phyloP scores from a whole-genome alignment of 2,797 vertebrate genomes.

The Mus caroli region DNA sequence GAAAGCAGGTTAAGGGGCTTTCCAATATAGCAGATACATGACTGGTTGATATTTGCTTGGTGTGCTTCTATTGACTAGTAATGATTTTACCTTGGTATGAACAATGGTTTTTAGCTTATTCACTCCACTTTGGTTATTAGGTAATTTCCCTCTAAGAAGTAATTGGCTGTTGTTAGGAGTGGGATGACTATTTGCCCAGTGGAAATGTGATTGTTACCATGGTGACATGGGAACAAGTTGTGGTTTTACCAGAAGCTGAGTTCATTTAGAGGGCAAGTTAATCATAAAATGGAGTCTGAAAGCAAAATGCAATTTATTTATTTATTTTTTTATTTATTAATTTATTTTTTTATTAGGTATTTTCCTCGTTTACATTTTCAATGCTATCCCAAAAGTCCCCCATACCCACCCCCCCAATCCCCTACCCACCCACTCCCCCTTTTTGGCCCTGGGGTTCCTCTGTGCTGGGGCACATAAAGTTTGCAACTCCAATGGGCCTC shows the following conservation, averaged over 20 bases:
- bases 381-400: too few species aligned
- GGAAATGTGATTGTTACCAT: not conserved
- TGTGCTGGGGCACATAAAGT: too few species aligned
- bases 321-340: too few species aligned
- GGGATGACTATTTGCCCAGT: not conserved
- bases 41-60: not conserved
- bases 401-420: too few species aligned
- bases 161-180: not conserved
- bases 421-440: too few species aligned
- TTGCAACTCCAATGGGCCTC: too few species aligned
- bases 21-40: not conserved
- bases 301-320: not conserved
- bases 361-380: too few species aligned
- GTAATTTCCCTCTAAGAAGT: not conserved
- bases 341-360: too few species aligned
- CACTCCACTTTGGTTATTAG: not conserved
- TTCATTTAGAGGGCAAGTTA: not conserved
- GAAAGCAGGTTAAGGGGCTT: not conserved
- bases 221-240: not conserved
- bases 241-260: not conserved
- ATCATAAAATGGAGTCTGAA: not conserved
- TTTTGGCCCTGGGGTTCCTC: too few species aligned
- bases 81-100: not conserved
- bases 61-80: not conserved
- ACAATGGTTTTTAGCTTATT: not conserved